Base-by-base conservation (phyloP, 2,113 vertebrate species). In the Heliornis fulica region DNA sequence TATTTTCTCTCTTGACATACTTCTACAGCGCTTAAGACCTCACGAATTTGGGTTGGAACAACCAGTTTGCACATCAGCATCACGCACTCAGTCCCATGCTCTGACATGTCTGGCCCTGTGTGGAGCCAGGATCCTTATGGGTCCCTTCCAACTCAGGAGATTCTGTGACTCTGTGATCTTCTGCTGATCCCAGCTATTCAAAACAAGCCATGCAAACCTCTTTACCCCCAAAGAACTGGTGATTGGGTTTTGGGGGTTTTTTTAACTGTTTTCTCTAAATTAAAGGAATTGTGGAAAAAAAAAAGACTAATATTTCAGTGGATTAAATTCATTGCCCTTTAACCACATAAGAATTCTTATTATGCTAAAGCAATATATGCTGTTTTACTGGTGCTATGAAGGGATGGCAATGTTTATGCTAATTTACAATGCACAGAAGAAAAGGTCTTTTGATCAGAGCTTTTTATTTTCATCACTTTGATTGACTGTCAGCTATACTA, bases 401-500 rank as follows among this genome's bases (percentile, higher is more conserved):
- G 72, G 61, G 77, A 91, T 89, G 36, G 48, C 31, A 91, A 56
- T 75, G 48, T 87, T 94, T 92, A 83, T 93, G 76, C 88, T 96
- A 87, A 97, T 96, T 93, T 60, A 87, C 34, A 93, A 81, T 84
- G 79, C 92, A 95, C 29, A 86, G 89, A 96, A 95, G 63, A 93
- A 94, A 94, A 91, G 76, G 51, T 84, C 96, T 96, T 96, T 97
- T 96, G 94, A 97, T 96, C 93, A 90, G 85, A 88, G 91, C 51
- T 83, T 97, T 89, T 75, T 81, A 92, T 95, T 95, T 97, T 90
- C 86, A 76, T 90, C 79, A 89, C 72, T 96, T 96, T 94, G 93
- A 95, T 83, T 96, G 96, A 95, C 94, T 94, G 93, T 94, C 93
- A 96, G 11, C 86, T 87, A 83, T 48, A 60, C 56, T 95, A 95